phyloP scores from a whole-genome alignment of 2,797 vertebrate species.

The Notolabrus celidotus region DNA sequence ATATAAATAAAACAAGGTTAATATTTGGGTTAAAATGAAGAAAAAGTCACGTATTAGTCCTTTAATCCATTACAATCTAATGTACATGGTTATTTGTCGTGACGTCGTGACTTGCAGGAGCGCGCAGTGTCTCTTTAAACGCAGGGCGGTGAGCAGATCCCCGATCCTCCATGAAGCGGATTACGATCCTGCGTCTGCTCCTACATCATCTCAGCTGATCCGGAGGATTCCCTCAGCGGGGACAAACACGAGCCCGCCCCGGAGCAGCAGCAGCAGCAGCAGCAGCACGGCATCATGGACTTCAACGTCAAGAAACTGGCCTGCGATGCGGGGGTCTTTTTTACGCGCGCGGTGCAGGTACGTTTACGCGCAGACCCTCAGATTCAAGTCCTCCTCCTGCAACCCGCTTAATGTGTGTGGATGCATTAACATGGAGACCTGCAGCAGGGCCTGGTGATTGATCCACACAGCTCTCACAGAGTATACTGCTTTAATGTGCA shows the following conservation, averaged over 20 bases:
- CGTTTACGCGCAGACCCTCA: not conserved
- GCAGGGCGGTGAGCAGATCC: slow-evolving; percentile 66
- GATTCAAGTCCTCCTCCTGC: too few species aligned
- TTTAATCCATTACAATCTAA: too few species aligned
- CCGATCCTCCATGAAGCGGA: slow-evolving; percentile 63
- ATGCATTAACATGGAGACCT: not conserved
- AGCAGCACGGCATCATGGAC: slow-evolving; percentile 87
- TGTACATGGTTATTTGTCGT: too few species aligned
- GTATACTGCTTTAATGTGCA: rapidly evolving
- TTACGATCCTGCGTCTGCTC: slow-evolving; percentile 44
- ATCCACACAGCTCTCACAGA: not conserved
- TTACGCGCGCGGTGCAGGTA: slow-evolving; percentile 95
- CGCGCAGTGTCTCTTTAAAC: slow-evolving; percentile 70
- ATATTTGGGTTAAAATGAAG: too few species aligned
- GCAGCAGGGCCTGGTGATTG: not conserved
- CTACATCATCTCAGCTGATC: slow-evolving; percentile 67
- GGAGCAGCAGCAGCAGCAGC: too few species aligned
- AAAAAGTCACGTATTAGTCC: too few species aligned
- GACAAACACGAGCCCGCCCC: slow-evolving; percentile 29
- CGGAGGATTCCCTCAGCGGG: slow-evolving; percentile 58
- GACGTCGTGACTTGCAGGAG: slow-evolving; percentile 9
- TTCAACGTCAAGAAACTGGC: slow-evolving; percentile 98
- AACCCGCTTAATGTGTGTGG: not conserved
- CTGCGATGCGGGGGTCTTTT: slow-evolving; percentile 95
- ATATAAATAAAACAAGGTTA: too few species aligned